phyloP scores from a whole-genome alignment of 2,797 vertebrate species.

The Prionace glauca region DNA sequence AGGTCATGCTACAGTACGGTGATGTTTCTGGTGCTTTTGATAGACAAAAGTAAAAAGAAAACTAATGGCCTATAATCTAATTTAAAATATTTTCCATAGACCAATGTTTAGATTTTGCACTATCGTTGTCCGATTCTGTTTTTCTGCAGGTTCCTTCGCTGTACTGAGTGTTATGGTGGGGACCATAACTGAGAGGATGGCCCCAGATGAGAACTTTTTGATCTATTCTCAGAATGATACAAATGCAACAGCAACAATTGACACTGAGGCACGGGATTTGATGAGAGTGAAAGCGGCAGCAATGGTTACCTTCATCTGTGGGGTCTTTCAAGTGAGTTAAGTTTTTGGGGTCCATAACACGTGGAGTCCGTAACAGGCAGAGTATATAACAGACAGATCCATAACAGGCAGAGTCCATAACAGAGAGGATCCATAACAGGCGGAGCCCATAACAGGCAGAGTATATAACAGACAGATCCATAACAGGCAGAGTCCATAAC shows the following conservation, averaged over 20 bases:
- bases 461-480: no score
- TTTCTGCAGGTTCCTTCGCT: conserved; percentile 78
- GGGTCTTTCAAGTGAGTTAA: conserved; percentile 79
- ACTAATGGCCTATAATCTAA: background rate
- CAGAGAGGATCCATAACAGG: no score
- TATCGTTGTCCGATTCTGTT: background rate
- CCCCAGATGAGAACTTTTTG: conserved; percentile 62
- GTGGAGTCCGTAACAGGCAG: background rate
- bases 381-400: no score
- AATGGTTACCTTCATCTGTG: conserved; percentile 74
- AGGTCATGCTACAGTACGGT: no score
- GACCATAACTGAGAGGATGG: conserved; percentile 75
- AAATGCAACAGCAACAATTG: conserved; percentile 51
- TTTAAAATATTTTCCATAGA: background rate
- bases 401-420: no score
- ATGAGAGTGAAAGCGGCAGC: conserved; percentile 77
- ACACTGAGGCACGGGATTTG: conserved; percentile 57
- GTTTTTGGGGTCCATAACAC: background rate
- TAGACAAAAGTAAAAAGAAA: background rate
- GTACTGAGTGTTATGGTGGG: conserved; percentile 95
- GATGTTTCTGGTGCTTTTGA: background rate
- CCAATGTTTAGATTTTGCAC: background rate
- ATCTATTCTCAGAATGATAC: conserved; percentile 56
- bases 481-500: no score
- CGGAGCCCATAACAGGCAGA: no score